Percentiles rank a stretch among this genome's conserved stretches.
Conservation (phyloP, 1,140 invertebrate genomes). For the Zaprionus davidi region DNA sequence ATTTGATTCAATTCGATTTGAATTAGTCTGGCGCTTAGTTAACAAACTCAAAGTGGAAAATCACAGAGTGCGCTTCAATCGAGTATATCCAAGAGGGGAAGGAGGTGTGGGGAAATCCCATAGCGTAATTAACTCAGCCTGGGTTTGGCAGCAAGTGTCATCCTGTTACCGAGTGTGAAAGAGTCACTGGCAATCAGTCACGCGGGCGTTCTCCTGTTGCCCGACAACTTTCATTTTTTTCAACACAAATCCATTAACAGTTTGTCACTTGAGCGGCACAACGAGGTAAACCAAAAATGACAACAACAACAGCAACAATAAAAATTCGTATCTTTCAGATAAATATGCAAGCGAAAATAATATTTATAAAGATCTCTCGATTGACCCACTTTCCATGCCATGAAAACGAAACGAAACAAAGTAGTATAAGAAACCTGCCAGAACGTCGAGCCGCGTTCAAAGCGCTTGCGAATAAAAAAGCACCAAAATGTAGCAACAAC, state of each 20-base stretch:
- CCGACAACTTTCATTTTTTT: conserved; percentile 54
- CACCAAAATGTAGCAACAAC: conserved; percentile 18
- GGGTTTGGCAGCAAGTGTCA: conserved; percentile 21
- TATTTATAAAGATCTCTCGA: conserved; percentile 59
- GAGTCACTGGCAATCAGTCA: neutral
- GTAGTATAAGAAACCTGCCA: conserved; percentile 36
- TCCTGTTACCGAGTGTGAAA: conserved; percentile 6
- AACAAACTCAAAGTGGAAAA: conserved; percentile 34
- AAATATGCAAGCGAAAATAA: conserved; percentile 51
- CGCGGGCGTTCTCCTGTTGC: conserved; percentile 21
- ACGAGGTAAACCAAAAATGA: conserved; percentile 6
- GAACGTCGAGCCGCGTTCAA: conserved; percentile 39
- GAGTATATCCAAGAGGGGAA: neutral
- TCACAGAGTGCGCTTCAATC: neutral
- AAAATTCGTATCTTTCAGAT: conserved; percentile 40
- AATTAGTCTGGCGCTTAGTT: conserved; percentile 24
- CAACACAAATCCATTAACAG: conserved; percentile 48
- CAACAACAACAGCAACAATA: neutral
- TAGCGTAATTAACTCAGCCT: conserved; percentile 7
- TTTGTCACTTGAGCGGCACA: conserved; percentile 41
- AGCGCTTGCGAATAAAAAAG: conserved; percentile 29
- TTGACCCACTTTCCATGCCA: conserved; percentile 51
- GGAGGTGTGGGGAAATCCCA: neutral
- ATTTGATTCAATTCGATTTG: conserved; percentile 28
- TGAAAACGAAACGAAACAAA: conserved; percentile 37